Evolutionary conservation across 2,113 vertebrate species (phyloP).

Genomic region (Orthonyx spaldingii): DNA sequence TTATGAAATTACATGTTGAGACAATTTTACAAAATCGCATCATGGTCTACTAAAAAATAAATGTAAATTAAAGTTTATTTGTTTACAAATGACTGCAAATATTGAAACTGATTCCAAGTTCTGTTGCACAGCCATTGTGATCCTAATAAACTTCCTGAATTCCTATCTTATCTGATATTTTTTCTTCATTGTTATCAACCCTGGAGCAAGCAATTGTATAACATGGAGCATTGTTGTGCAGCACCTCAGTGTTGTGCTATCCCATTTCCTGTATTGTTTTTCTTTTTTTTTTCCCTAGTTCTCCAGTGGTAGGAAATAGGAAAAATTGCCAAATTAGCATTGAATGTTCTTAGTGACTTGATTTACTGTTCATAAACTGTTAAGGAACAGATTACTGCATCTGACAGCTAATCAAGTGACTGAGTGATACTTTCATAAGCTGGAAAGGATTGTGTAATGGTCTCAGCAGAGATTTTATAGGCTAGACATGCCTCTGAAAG

Average conservation of each 20-base stretch:
- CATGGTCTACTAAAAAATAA: too few species aligned
- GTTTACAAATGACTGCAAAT: not conserved
- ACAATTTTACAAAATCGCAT: too few species aligned
- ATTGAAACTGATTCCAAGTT: not conserved
- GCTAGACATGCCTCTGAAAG: not conserved
- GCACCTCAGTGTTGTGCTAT: not conserved
- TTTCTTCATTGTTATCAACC: not conserved
- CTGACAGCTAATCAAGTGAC: constrained; percentile 13
- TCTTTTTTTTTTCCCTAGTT: not conserved
- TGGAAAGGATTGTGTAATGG: not conserved
- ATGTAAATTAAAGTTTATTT: not conserved
- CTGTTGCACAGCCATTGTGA: not conserved
- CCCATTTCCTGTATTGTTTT: not conserved
- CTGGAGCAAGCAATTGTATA: not conserved
- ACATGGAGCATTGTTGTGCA: not conserved
- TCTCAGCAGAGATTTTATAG: not conserved
- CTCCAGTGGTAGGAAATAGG: not conserved
- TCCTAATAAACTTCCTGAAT: not conserved
- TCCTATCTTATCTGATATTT: not conserved
- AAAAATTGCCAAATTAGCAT: not conserved
- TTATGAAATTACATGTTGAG: not conserved
- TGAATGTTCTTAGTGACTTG: not conserved
- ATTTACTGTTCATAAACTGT: not conserved
- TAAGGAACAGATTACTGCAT: not conserved
- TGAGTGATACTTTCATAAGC: not conserved